Conservation (phyloP, 37 sponge, comb jelly and placozoan genomes). For the Diacarnus erythraeanus region DNA sequence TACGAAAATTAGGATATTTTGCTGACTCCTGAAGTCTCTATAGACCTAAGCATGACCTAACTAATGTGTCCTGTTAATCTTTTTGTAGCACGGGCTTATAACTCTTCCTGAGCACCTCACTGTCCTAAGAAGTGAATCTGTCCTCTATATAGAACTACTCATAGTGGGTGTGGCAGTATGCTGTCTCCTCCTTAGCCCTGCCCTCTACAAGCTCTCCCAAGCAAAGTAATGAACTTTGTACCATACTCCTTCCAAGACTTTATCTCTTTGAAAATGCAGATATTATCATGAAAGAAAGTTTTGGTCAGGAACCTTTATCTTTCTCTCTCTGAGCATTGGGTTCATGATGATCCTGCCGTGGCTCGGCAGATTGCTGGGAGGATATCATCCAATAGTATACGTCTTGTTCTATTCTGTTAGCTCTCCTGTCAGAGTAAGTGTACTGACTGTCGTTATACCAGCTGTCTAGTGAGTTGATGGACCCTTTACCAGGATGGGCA, state of each 20-base stretch:
- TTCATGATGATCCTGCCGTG: slow-evolving; percentile 43
- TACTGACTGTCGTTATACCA: too few relatives aligned
- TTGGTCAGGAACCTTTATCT: slow-evolving; percentile 66
- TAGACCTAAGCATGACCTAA: neutral
- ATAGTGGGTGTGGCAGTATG: slow-evolving; percentile 53
- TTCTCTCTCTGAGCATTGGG: slow-evolving; percentile 27
- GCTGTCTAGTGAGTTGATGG: too few relatives aligned
- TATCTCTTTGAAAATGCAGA: slow-evolving; percentile 18
- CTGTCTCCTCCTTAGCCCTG: slow-evolving; percentile 39
- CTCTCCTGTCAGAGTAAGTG: slow-evolving; percentile 35
- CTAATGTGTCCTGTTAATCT: neutral
- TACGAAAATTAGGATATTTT: too few relatives aligned
- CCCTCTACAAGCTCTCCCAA: slow-evolving; percentile 38
- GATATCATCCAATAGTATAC: slow-evolving; percentile 36
- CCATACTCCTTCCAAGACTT: too few relatives aligned
- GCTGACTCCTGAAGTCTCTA: too few relatives aligned
- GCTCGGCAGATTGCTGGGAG: slow-evolving; percentile 29
- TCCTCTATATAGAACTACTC: slow-evolving; percentile 53
- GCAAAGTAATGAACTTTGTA: slow-evolving; percentile 40
- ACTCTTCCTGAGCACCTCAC: neutral
- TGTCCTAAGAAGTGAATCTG: slow-evolving; percentile 6
- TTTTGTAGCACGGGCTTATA: slow-evolving; percentile 8
- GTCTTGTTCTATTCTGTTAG: slow-evolving; percentile 10
- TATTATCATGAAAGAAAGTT: slow-evolving; percentile 15
- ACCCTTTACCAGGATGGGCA: too few relatives aligned